These are phyloP conservation scores for Camponotus fellah DNA, from an alignment of 2,888 invertebrate species.

Conservation along the genomic window DNA sequence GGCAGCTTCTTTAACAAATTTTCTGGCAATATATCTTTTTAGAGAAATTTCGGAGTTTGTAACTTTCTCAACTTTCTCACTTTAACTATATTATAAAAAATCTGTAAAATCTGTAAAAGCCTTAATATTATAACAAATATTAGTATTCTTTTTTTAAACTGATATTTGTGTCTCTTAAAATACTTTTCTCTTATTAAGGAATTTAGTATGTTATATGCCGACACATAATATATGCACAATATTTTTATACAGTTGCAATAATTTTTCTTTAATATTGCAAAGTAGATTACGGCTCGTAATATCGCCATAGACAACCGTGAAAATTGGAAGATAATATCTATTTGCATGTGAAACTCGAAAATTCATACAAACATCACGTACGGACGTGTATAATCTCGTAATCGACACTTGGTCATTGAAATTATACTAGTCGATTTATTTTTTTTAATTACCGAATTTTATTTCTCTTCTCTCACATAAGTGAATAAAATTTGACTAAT, in stretches of 20 bases:
- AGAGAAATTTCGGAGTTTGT: background rate
- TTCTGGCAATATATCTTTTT: background rate
- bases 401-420: conserved; percentile 9
- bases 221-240: background rate
- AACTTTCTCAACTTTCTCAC: conserved; percentile 8
- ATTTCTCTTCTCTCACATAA: background rate
- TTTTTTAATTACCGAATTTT: background rate
- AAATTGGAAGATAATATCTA: background rate
- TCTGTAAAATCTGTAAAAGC: background rate
- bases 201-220: background rate
- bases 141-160: background rate
- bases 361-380: background rate
- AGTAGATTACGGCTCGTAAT: background rate
- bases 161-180: background rate
- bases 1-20: conserved; percentile 6
- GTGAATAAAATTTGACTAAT: conserved; percentile 7
- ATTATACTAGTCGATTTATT: background rate
- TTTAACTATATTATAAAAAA: background rate
- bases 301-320: background rate
- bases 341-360: background rate
- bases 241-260: background rate
- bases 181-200: background rate
- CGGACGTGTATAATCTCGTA: background rate
- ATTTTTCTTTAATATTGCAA: background rate
- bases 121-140: background rate